These are phyloP conservation scores for Rhamnusium bicolor DNA, from an alignment of 2,888 invertebrate species.

Conservation along the genomic window DNA sequence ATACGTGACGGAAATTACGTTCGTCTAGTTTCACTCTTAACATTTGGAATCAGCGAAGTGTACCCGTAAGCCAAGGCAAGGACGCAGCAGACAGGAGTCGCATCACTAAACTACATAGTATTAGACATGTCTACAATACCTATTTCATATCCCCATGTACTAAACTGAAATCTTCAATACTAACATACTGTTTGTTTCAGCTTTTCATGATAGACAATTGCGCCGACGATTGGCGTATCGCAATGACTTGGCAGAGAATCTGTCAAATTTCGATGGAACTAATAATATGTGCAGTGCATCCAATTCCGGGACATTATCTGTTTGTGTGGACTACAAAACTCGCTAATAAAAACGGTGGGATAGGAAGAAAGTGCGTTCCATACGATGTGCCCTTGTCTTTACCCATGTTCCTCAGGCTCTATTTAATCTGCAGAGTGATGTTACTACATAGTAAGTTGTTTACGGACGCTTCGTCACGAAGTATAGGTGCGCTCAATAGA, in stretches of 20 bases:
- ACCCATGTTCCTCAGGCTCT: constrained; percentile 99
- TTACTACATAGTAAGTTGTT: constrained; percentile 99
- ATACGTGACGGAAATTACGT: no score
- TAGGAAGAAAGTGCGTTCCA: constrained; percentile 82
- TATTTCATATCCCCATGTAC: no score
- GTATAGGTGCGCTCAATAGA: constrained; percentile 97
- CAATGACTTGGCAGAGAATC: constrained; percentile 98
- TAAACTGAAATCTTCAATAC: no score
- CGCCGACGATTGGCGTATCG: constrained; percentile 99
- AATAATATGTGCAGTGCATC: constrained; percentile 97
- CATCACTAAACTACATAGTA: no score
- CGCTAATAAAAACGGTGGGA: constrained; percentile 83
- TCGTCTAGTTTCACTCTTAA: no score
- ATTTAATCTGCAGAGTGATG: constrained; percentile 99
- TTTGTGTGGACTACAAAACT: constrained; percentile 97
- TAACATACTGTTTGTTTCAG: constrained; percentile 74
- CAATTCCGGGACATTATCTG: constrained; percentile 96
- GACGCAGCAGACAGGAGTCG: no score
- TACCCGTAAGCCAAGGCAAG: no score
- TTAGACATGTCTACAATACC: no score
- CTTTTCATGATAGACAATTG: constrained; percentile 99
- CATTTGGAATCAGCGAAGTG: no score
- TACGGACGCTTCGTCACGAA: constrained; percentile 98
- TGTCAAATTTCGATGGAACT: constrained; percentile 94
- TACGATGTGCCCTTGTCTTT: constrained; percentile 97